These are phyloP conservation scores for Clarias pachynema DNA, from an alignment of 2,797 vertebrate species.

Conservation along the genomic window DNA sequence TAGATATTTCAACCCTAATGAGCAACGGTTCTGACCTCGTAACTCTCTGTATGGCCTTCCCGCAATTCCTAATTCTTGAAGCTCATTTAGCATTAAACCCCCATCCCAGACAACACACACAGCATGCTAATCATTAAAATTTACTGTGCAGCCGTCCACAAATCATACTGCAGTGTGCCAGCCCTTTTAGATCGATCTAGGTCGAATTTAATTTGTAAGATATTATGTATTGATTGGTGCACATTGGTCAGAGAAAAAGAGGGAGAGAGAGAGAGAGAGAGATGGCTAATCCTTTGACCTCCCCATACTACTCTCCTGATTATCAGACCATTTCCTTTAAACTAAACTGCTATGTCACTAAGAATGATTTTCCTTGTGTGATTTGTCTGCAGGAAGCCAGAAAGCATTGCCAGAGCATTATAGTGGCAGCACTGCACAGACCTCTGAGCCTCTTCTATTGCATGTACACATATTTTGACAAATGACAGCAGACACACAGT, in stretches of 20 bases:
- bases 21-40: not conserved
- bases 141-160: conserved; percentile 73
- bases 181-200: conserved; percentile 77
- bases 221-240: conserved; percentile 83
- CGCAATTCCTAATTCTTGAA: conserved; percentile 29
- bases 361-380: conserved; percentile 15
- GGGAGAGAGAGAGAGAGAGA: conserved; percentile 44
- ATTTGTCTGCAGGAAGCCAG: not conserved
- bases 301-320: conserved; percentile 58
- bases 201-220: conserved; percentile 87
- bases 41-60: not conserved
- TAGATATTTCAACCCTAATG: not conserved
- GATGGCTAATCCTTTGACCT: conserved; percentile 71
- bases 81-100: conserved; percentile 46
- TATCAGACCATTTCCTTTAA: conserved; percentile 38
- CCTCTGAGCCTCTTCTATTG: conserved; percentile 7
- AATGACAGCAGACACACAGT: conserved; percentile 25
- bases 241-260: conserved; percentile 57
- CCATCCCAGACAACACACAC: conserved; percentile 44
- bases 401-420: not conserved
- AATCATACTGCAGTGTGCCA: conserved; percentile 70
- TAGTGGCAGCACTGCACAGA: not conserved
- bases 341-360: conserved; percentile 34
- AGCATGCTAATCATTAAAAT: conserved; percentile 73
- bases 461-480: conserved; percentile 14